Evolutionary conservation across 2,888 invertebrate species (phyloP).

Genomic region (Melitaea athalia): DNA sequence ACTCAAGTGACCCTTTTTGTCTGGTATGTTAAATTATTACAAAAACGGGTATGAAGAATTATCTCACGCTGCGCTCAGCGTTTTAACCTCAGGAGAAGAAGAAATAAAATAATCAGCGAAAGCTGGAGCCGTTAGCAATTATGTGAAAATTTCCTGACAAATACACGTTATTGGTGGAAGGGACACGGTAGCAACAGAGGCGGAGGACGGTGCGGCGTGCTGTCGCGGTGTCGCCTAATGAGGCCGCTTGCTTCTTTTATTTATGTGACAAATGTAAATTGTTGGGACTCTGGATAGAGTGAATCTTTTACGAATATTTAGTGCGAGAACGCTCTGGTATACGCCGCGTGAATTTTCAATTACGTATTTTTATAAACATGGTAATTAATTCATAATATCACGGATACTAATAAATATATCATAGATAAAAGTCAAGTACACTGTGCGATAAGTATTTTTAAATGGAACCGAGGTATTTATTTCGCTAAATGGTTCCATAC

Average conservation of each 20-base stretch:
- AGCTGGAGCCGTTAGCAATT: slow-evolving; percentile 53
- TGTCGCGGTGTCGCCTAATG: slow-evolving; percentile 64
- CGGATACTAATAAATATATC: slow-evolving; percentile 38
- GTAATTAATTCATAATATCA: slow-evolving; percentile 43
- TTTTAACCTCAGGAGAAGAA: slow-evolving; percentile 52
- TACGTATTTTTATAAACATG: slow-evolving; percentile 35
- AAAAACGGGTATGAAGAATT: slow-evolving; percentile 42
- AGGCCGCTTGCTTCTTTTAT: slow-evolving; percentile 74
- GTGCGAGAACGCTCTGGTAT: slow-evolving; percentile 53
- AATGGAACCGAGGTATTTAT: slow-evolving; percentile 1
- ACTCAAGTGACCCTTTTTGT: slow-evolving; percentile 10
- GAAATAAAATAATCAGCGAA: slow-evolving; percentile 59
- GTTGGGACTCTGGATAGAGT: slow-evolving; percentile 51
- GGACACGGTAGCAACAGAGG: slow-evolving; percentile 50
- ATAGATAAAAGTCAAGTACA: slow-evolving; percentile 21
- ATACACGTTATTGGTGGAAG: slow-evolving; percentile 61
- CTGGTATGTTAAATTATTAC: slow-evolving; percentile 33
- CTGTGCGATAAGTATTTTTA: slow-evolving; percentile 9
- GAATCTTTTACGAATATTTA: slow-evolving; percentile 65
- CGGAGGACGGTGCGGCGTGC: slow-evolving; percentile 41
- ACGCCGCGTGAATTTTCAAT: slow-evolving; percentile 63
- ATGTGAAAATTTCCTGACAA: slow-evolving; percentile 66
- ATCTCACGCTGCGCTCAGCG: slow-evolving; percentile 58
- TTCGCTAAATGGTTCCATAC: slow-evolving; percentile 39
- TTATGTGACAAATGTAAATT: slow-evolving; percentile 78